phyloP scores from a whole-genome alignment of 2,113 vertebrate genomes.

The Acrocephalus kingi region DNA sequence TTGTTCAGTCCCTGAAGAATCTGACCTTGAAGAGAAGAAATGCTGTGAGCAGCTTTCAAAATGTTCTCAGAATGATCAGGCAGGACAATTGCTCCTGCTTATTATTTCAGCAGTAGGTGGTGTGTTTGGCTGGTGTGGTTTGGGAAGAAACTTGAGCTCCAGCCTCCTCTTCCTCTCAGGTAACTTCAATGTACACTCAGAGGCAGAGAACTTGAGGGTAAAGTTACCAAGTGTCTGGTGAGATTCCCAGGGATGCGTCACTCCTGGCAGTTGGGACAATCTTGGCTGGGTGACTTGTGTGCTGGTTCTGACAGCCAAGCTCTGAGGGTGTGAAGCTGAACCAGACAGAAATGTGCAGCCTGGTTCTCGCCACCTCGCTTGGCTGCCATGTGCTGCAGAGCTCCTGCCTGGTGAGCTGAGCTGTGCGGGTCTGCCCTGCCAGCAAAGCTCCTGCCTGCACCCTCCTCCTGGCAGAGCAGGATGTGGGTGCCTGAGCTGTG shows the following conservation, averaged over 20 bases:
- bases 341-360: background rate
- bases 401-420: background rate
- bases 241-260: background rate
- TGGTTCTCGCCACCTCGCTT: background rate
- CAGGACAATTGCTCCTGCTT: background rate
- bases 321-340: background rate
- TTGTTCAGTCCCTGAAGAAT: background rate
- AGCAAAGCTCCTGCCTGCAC: background rate
- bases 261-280: background rate
- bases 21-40: constrained; percentile 40
- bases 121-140: background rate
- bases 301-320: background rate
- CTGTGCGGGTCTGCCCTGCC: background rate
- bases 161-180: background rate
- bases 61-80: background rate
- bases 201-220: background rate
- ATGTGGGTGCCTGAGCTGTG: background rate
- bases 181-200: background rate
- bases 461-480: background rate
- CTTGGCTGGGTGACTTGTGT: background rate
- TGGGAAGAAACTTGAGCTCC: background rate
- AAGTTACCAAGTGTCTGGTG: background rate
- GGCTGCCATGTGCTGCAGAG: background rate
- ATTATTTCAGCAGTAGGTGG: background rate
- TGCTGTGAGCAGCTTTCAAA: background rate